Base-by-base conservation (phyloP, 2,888 invertebrate genomes). In the Heliconius aoede region DNA sequence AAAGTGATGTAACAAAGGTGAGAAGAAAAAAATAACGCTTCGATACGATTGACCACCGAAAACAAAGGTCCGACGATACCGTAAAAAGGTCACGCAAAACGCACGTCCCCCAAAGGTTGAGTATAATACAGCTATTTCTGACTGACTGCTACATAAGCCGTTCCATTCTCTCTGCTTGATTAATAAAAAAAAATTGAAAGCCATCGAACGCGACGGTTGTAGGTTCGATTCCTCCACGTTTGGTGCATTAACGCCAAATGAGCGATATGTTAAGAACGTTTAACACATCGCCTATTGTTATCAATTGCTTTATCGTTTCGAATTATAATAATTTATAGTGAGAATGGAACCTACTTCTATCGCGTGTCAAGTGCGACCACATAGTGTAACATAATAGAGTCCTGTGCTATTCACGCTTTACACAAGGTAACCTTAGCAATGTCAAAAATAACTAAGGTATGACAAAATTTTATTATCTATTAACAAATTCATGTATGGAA, bases 401-500 rank as follows among this genome's bases (percentile, higher is more conserved):
- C 32, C 32, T 11, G 7, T 32, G 18, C 32, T 36, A 18, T 60
- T 21, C 60, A 60, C 55, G 18, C 24, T 58, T 36, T 32, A 36
- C 60, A 40, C 36, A 61, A 60, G 26, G 13, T 72, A 40, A 76
- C 64, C 75, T 76, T 64, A 64, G 51, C 58, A 72, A 72, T 71
- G 75, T 76, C 64, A 71, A 58, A 71, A 55, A n/a, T 64, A 40
- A 76, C 75, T 55, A 32, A 18, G n/a, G 46, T 32, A 36, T 76
- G 75, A 76, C 75, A 72, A 71, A 64, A 18, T 72, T 76, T 76
- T 72, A 72, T 76, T 76, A 65, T 72, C 71, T 64, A 64, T 74
- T 74, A 64, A 77, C 73, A 60, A 71, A 77, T 71, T 65, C 58
- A 68, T 64, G 60, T 77, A 68, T 71, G 60, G 46, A 71, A 77